Conservation (phyloP, 2,888 invertebrate species). For the Bombyx huttoni region DNA sequence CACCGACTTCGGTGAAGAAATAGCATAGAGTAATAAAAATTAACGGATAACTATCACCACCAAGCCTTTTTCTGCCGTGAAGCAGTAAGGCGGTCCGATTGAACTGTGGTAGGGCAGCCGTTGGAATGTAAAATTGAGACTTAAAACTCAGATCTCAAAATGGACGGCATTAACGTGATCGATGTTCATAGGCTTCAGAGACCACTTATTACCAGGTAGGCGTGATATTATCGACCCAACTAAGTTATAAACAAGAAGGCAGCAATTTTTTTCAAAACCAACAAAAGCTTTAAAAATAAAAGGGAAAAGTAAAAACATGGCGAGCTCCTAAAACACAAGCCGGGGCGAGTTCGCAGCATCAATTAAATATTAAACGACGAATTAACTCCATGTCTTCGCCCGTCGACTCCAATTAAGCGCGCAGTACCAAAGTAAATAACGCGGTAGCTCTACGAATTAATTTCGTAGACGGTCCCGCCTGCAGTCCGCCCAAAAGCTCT, state of each 20-base stretch:
- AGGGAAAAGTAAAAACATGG: background rate
- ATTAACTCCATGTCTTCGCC: constrained; percentile 62
- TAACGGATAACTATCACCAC: too few species aligned
- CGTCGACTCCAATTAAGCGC: constrained; percentile 65
- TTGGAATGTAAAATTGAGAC: too few species aligned
- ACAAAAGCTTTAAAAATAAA: background rate
- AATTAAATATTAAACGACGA: constrained; percentile 68
- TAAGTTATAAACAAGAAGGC: background rate
- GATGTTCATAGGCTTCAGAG: too few species aligned
- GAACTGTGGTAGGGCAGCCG: too few species aligned
- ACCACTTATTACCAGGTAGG: too few species aligned
- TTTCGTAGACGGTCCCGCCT: constrained; percentile 41
- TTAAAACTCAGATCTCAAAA: too few species aligned
- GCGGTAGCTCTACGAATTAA: constrained; percentile 45
- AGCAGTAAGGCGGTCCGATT: too few species aligned
- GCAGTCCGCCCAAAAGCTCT: constrained; percentile 46
- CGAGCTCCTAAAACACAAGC: constrained; percentile 4
- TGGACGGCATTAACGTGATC: too few species aligned
- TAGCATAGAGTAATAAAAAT: too few species aligned
- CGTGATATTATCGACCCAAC: too few species aligned
- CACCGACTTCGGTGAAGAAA: too few species aligned
- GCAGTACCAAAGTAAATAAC: constrained; percentile 67
- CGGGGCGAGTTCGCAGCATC: constrained; percentile 18
- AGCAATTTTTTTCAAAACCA: background rate
- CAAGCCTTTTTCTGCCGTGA: too few species aligned